Conservation (phyloP, 2,113 vertebrate genomes). For the Chelonoidis abingdonii region DNA sequence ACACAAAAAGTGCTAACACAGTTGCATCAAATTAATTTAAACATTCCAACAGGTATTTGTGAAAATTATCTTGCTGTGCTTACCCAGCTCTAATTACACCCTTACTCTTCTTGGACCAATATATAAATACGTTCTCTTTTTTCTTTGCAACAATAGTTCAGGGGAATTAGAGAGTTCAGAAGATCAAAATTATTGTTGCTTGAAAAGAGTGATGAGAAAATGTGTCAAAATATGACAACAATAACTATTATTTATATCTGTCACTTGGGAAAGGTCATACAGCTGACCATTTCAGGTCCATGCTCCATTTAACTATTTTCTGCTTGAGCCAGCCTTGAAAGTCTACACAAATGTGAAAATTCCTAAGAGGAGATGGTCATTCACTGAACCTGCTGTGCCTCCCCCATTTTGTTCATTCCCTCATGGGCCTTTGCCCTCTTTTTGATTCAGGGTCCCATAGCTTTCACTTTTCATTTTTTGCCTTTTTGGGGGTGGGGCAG, state of each 20-base stretch:
- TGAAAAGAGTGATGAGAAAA: constrained; percentile 33
- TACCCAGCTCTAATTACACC: background rate
- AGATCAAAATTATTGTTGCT: constrained; percentile 23
- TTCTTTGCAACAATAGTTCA: background rate
- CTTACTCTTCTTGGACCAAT: background rate
- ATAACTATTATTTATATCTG: background rate
- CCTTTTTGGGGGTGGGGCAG: background rate
- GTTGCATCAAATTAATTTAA: background rate
- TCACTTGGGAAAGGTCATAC: background rate
- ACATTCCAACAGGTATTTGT: background rate
- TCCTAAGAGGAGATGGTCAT: background rate
- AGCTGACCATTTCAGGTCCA: constrained; percentile 44
- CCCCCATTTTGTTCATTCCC: background rate
- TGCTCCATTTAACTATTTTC: constrained; percentile 65
- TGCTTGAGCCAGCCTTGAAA: constrained; percentile 55
- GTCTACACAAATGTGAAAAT: constrained; percentile 15
- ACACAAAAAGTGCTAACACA: background rate
- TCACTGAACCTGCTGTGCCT: background rate
- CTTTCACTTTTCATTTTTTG: background rate
- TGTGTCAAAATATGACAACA: constrained; percentile 6
- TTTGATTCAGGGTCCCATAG: constrained; percentile 32
- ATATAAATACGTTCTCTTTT: background rate
- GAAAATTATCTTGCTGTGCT: constrained; percentile 26
- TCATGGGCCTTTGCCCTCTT: background rate
- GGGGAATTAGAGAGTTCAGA: background rate